A percentile compares a stretch with the other conserved stretches of the same genome.
phyloP scores from a whole-genome alignment of 1,140 invertebrate species.

The Steinernema khuongi region DNA sequence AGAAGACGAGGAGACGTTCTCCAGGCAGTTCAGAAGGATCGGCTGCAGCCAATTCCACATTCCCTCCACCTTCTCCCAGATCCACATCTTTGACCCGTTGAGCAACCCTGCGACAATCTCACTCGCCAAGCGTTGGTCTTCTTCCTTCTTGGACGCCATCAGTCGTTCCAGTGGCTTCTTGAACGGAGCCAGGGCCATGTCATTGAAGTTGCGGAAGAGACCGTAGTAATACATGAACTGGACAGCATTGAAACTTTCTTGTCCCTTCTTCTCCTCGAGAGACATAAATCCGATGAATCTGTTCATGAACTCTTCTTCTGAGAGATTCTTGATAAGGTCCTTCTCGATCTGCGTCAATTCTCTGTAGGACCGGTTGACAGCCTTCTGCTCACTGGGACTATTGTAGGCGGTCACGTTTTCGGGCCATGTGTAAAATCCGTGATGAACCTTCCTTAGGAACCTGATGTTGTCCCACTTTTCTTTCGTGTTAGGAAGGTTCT shows the following conservation, averaged over 20 bases:
- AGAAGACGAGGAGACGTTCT: conserved; percentile 61
- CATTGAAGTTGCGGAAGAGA: conserved; percentile 74
- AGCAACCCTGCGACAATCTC: conserved; percentile 75
- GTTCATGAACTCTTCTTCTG: conserved; percentile 68
- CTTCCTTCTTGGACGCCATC: conserved; percentile 69
- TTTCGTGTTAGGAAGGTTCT: conserved; percentile 64
- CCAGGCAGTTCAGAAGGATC: conserved; percentile 54
- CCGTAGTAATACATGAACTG: conserved; percentile 64
- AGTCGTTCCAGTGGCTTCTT: conserved; percentile 68
- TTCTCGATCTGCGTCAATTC: conserved; percentile 63
- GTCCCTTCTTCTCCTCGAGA: conserved; percentile 79
- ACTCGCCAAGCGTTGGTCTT: conserved; percentile 74
- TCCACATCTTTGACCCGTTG: conserved; percentile 76
- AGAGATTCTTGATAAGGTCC: conserved; percentile 70
- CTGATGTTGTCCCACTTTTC: conserved; percentile 72
- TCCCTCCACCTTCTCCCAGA: conserved; percentile 64
- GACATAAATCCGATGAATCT: conserved; percentile 72
- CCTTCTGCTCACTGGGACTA: conserved; percentile 64
- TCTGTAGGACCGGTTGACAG: conserved; percentile 61
- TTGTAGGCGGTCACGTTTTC: conserved; percentile 64
- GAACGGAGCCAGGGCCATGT: conserved; percentile 66
- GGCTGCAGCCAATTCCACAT: conserved; percentile 60
- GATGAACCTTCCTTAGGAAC: conserved; percentile 68
- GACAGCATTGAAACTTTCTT: conserved; percentile 71
- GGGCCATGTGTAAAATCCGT: conserved; percentile 79